Conservation (phyloP, 2,888 invertebrate species). For the Caenorhabditis sp. region DNA sequence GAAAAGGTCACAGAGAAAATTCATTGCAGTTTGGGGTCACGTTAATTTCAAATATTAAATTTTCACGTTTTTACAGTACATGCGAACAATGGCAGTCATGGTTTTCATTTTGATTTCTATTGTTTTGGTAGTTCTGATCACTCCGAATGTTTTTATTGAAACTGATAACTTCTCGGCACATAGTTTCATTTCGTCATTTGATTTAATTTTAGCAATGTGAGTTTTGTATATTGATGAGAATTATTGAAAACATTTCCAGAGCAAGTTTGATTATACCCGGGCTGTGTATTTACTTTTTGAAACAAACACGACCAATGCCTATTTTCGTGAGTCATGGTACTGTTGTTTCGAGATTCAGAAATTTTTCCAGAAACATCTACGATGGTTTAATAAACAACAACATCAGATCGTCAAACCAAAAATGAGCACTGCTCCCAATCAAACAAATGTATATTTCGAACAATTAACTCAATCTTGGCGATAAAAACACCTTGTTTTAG, state of each 20-base stretch:
- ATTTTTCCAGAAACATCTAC: background rate
- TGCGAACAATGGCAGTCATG: background rate
- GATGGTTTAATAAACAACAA: background rate
- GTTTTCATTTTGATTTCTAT: background rate
- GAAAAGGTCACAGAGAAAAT: too few relatives aligned
- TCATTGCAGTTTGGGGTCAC: too few relatives aligned
- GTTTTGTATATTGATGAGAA: background rate
- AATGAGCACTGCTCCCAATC: background rate
- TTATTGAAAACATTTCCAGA: slow-evolving; percentile 1
- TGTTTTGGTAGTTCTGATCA: background rate
- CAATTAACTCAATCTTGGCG: slow-evolving; percentile 1
- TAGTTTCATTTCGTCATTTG: background rate
- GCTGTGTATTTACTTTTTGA: background rate
- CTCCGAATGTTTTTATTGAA: background rate
- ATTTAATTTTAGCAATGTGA: background rate
- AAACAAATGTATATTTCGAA: slow-evolving; percentile 1
- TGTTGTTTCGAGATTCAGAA: background rate
- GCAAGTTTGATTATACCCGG: background rate
- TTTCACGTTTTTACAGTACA: background rate
- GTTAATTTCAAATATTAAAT: too few relatives aligned
- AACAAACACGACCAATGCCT: background rate
- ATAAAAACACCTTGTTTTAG: too few relatives aligned
- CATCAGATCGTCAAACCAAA: background rate
- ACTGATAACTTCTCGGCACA: background rate
- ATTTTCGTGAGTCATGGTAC: background rate